Evolutionary conservation across 2,797 vertebrate species (phyloP), one percentile per base, ranked within the genome.

Genomic region (Esox lucius): DNA sequence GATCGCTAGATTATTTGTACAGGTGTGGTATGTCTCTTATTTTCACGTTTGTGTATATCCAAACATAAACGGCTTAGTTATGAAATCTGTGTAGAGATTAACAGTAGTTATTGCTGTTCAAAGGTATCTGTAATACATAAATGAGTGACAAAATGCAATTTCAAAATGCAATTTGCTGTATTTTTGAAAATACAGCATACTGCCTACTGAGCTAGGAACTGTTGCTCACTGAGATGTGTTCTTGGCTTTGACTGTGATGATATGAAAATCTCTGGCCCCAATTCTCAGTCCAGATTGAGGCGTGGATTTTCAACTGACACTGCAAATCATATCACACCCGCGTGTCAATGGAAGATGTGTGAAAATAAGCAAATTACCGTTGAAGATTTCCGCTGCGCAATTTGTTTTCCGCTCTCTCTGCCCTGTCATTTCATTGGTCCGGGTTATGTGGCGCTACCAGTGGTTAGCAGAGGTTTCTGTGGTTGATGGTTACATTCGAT

Each of bases 271-370:
- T 64, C 0, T 9, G 28, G 28, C 26, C 62, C 11, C 22, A 33
- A 33, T 65, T 28, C 26, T 13, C 9, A 61, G 16, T 61, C 56
- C 15, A 65, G 26, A 33, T 33, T 6, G 56, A 59, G 5, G 56
- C 16, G 24, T 65, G 28, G 26, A 33, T 7, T 15, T 65, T 61
- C 26, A 28, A 33, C 62, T 65, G 62, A 65, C 4, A 17, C 56
- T 65, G 62, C 65, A 65, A 65, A 65, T 65, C 62, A 33, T 19
- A 65, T 33, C 26, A 28, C 62, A 31, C 56, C 22, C 56, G 9
- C 11, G 22, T 61, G 56, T 61, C 56, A 61, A 24, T 13, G 56
- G 56, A 61, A 56, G 61, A 61, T 61, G 22, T 61, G 56, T 61
- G 31, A 65, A 65, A 15, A 65, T 33, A 28, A 65, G 17, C 24